These are phyloP conservation scores for Ophioninae sp. DNA, from an alignment of 2,888 invertebrate genomes.

Conservation along the genomic window DNA sequence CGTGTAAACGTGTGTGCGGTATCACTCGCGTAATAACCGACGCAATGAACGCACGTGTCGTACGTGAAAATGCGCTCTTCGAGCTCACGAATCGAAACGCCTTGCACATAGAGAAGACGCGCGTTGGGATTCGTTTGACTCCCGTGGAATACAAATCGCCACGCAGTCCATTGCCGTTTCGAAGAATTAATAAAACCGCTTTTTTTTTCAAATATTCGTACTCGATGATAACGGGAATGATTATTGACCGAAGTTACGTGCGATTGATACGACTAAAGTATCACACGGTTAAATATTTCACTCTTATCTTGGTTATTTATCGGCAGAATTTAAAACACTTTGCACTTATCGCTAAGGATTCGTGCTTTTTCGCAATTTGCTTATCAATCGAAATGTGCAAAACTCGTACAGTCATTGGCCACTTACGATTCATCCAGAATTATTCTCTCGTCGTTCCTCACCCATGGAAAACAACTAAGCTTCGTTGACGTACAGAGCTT, in stretches of 20 bases:
- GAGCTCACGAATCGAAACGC: slow-evolving; percentile 25
- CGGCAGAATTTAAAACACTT: background rate
- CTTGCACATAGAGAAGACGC: background rate
- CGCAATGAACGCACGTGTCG: slow-evolving; percentile 53
- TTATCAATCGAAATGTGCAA: too few relatives aligned
- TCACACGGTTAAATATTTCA: background rate
- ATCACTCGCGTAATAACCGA: slow-evolving; percentile 44
- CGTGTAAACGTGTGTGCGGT: slow-evolving; percentile 14
- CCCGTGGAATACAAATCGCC: slow-evolving; percentile 36
- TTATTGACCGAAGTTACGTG: background rate
- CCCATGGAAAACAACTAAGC: too few relatives aligned
- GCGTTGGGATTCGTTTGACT: slow-evolving; percentile 34
- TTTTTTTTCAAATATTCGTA: background rate
- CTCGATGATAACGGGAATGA: background rate
- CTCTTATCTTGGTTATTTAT: background rate
- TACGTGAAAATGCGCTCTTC: slow-evolving; percentile 39
- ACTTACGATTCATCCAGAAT: background rate
- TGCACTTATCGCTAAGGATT: too few relatives aligned
- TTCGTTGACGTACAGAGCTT: too few relatives aligned
- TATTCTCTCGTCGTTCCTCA: background rate
- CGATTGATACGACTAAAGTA: background rate
- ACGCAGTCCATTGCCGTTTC: slow-evolving; percentile 23
- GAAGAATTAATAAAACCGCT: slow-evolving; percentile 13
- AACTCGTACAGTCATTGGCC: background rate
- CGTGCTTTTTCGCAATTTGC: too few relatives aligned